Base-by-base conservation (phyloP, 2,113 vertebrate genomes). In the Myotis davidii region DNA sequence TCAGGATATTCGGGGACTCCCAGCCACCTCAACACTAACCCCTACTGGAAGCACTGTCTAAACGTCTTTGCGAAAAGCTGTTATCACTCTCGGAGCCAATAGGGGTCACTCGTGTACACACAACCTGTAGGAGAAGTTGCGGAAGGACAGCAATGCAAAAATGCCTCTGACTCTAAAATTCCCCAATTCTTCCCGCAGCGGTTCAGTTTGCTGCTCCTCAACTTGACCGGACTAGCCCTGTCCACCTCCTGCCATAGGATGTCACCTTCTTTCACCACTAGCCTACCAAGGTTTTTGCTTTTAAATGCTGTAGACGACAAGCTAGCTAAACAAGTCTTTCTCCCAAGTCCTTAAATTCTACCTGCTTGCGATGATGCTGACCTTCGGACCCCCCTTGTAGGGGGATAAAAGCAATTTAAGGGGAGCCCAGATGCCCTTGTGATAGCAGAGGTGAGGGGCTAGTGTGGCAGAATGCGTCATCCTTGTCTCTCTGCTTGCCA, bases 71-170 rank as follows among this genome's bases (percentile, higher is more conserved):
- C 1, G 13, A 70, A 85, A 85, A 67, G 32, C 34, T 94, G 95
- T 45, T 45, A 91, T 96, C 23, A 7, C 13, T 6, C 12, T 20
- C 11, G 1, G 2, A 20, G 34, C 94, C 97, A 70, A 0, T 67
- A 97, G 97, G 91, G 92, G 54, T 0, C 70, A 90, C 97, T 95
- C 67, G 65, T 94, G 65, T 3, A 12, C 72, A 14, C 77, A 54
- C 37, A 70, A 5, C 5, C 54, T 1, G 3, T 11, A 50, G 9
- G 13, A 70, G 6, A 86, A 89, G 86, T n/a, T 8, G 32, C 74
- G 3, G 0, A 50, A 2, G 0, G 12, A 10, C 12, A 1, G 5
- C 32, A n/a, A 2, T 0, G 14, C 54, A 0, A 21, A 70, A 52
- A 69, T 10, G 9, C 42, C 14, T 32, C 1, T 0, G 10, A 78